Evolutionary conservation across 2,797 vertebrate genomes (phyloP).

Genomic region (Rhodeus uyekii): DNA sequence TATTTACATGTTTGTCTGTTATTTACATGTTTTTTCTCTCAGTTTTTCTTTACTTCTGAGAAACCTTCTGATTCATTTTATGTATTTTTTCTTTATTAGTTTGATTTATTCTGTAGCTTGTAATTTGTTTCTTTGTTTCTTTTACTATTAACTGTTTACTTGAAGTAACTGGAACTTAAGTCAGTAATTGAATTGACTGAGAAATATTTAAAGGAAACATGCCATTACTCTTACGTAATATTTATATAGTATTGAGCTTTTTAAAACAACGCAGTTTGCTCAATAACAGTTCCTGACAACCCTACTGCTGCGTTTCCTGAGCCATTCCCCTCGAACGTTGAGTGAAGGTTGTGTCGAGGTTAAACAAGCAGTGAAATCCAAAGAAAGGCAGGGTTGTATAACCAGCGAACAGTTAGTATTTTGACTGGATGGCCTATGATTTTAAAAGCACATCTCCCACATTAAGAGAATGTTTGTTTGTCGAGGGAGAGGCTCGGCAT

Average conservation of each 20-base stretch:
- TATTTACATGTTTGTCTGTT: background rate
- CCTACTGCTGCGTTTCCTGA: conserved; percentile 58
- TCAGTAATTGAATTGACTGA: background rate
- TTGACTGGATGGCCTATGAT: conserved; percentile 73
- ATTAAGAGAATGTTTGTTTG: conserved; percentile 72
- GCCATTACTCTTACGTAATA: conserved; percentile 1
- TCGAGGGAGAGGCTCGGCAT: conserved; percentile 57
- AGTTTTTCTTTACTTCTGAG: background rate
- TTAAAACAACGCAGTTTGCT: background rate
- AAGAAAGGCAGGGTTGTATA: conserved; percentile 70
- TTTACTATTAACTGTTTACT: background rate
- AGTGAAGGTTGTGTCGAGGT: conserved; percentile 60
- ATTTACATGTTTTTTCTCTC: no score
- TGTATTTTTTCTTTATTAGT: background rate
- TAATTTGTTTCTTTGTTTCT: background rate
- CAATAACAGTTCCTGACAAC: conserved; percentile 38
- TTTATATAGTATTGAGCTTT: background rate
- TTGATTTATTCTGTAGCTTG: background rate
- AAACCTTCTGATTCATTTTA: background rate
- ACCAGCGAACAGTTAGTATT: conserved; percentile 75
- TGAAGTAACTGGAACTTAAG: background rate
- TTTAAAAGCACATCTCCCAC: conserved; percentile 76
- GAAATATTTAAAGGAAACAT: background rate
- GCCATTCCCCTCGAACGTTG: conserved; percentile 7
- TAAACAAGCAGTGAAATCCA: conserved; percentile 71